Base-by-base conservation (phyloP, 2,113 vertebrate genomes). In the Thunnus maccoyii region DNA sequence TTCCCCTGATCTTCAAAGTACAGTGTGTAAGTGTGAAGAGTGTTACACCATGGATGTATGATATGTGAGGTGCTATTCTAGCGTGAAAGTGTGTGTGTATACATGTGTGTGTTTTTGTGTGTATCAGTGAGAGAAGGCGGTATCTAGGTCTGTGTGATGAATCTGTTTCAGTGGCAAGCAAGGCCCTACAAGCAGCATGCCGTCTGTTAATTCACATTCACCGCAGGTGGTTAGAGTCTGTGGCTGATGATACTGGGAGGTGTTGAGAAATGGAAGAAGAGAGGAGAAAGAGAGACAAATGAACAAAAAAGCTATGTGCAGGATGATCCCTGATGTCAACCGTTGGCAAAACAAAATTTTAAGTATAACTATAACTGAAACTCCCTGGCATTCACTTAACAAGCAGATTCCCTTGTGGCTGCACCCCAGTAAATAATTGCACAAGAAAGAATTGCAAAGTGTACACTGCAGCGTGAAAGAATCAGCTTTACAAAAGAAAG, bases 131-230 rank as follows among this genome's bases (percentile, higher is more conserved):
- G 78, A 84, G 78, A 78, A 82, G 84, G 66, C 71, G 14, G 72
- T 88, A 91, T 92, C 88, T 92, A 86, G 91, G 93, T 91, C 91
- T 90, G 62, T 57, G 85, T 92, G 91, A 93, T 92, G 90, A 88
- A 93, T 94, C 85, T 93, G 92, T 91, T 92, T 88, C 84, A 75
- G 88, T 87, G 72, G 92, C 80, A 83, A 86, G 78, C 87, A 88
- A 86, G 91, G 90, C 88, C 84, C 89, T 87, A 85, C 61, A 67
- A 92, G 90, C 91, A 87, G 89, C 89, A 87, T 84, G 87, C 79
- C 80, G 89, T 92, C 93, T 92, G 93, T 90, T 94, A 92, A 93
- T 94, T 94, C 92, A 91, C 91, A 91, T 92, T 90, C 91, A 20
- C 89, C 11, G 65, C 84, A 80, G 88, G 91, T 84, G 91, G 91